A percentile compares a stretch with the other conserved stretches of the same genome.
Evolutionary conservation across 2,113 vertebrate species (phyloP).

Genomic region (Gallinago paraguaiae): DNA sequence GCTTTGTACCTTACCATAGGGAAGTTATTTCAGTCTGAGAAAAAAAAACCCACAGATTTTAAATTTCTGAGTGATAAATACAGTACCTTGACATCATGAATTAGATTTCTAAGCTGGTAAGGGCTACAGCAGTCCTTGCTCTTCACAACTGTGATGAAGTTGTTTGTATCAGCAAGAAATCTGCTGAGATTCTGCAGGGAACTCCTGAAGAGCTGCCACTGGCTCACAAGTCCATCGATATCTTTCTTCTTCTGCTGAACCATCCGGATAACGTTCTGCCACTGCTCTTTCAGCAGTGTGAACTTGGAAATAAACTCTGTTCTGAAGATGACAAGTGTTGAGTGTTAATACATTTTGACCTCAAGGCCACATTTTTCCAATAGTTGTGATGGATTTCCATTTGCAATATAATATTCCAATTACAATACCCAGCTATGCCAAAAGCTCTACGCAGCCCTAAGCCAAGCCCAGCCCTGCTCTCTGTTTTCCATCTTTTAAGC

Average conservation of each 20-base stretch:
- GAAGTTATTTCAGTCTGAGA: not conserved
- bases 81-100: conserved; percentile 83
- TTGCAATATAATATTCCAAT: not conserved
- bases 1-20: not conserved
- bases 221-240: conserved; percentile 75
- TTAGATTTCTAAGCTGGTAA: conserved; percentile 73
- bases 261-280: conserved; percentile 80
- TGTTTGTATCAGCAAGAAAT: conserved; percentile 74
- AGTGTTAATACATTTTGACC: not conserved
- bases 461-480: not conserved
- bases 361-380: not conserved
- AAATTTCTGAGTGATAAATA: not conserved
- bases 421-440: not conserved
- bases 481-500: not conserved
- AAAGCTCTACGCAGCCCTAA: not conserved
- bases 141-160: conserved; percentile 74
- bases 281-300: conserved; percentile 81
- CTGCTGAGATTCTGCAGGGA: conserved; percentile 76
- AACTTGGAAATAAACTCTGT: conserved; percentile 87
- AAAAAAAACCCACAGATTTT: not conserved
- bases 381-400: not conserved
- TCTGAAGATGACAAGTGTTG: conserved; percentile 67
- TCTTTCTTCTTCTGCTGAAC: conserved; percentile 79
- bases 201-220: conserved; percentile 82
- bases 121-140: conserved; percentile 74